Evolutionary conservation across 2,113 vertebrate species (phyloP).

Genomic region (Hyperopisus bebe): DNA sequence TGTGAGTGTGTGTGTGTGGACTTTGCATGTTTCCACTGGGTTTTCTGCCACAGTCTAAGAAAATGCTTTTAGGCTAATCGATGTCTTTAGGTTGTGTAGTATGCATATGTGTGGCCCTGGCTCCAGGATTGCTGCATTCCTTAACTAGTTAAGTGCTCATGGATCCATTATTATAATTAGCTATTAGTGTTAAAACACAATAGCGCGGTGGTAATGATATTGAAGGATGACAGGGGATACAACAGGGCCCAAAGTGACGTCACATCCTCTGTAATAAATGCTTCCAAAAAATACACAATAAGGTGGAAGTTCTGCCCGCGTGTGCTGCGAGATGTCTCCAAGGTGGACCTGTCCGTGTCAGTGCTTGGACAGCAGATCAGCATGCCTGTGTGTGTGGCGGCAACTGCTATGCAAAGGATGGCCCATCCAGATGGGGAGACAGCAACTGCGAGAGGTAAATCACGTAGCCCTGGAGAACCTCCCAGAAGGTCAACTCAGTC

Average conservation of each 20-base stretch:
- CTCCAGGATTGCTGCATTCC: background rate
- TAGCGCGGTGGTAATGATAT: background rate
- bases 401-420: conserved; percentile 92
- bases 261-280: background rate
- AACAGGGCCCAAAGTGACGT: background rate
- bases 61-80: background rate
- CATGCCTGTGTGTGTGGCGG: conserved; percentile 77
- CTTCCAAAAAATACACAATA: background rate
- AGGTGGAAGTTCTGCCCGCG: conserved; percentile 83
- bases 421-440: conserved; percentile 82
- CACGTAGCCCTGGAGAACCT: background rate
- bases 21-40: background rate
- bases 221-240: background rate
- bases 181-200: background rate
- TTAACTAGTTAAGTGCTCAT: background rate
- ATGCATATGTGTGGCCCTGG: background rate
- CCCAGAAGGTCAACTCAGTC: background rate
- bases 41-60: background rate
- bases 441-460: conserved; percentile 77
- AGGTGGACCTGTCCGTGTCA: conserved; percentile 65
- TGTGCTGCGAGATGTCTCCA: conserved; percentile 76
- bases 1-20: background rate
- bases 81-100: background rate
- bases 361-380: conserved; percentile 74
- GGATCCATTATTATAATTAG: background rate